These are phyloP conservation scores for Tupiocoris notatus DNA, from an alignment of 2,888 invertebrate genomes.

Conservation along the genomic window DNA sequence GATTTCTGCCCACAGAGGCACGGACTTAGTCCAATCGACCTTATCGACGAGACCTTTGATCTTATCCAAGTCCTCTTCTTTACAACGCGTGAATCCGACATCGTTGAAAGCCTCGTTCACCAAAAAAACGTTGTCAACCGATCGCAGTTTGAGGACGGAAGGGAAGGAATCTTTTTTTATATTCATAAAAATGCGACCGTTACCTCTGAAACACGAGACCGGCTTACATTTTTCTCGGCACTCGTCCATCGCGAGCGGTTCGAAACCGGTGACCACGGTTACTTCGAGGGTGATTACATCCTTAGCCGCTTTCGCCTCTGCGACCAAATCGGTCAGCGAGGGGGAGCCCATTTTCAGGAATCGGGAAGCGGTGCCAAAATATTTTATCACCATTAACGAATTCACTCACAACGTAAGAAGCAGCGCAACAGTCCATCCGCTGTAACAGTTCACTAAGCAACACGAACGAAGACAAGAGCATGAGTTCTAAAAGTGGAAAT, in stretches of 20 bases:
- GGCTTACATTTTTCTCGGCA: constrained; percentile 49
- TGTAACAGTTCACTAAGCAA: too few relatives aligned
- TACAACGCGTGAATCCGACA: constrained; percentile 35
- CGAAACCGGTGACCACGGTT: constrained; percentile 49
- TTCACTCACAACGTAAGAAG: too few relatives aligned
- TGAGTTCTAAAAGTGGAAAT: too few relatives aligned
- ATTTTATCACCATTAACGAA: constrained; percentile 11
- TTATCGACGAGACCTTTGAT: constrained; percentile 41
- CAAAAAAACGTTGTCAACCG: constrained; percentile 48
- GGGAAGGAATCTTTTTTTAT: constrained; percentile 44
- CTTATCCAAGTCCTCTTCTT: constrained; percentile 43
- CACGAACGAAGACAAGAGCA: too few relatives aligned
- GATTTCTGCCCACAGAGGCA: constrained; percentile 39
- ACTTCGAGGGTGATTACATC: constrained; percentile 48
- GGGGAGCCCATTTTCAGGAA: constrained; percentile 15
- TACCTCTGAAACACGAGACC: constrained; percentile 40
- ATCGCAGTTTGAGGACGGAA: constrained; percentile 45
- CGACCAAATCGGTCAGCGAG: constrained; percentile 4
- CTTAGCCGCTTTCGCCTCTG: constrained; percentile 32
- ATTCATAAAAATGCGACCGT: constrained; percentile 50
- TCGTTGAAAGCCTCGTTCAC: constrained; percentile 41
- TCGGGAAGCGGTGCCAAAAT: neutral
- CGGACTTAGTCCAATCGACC: constrained; percentile 38
- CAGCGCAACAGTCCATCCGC: too few relatives aligned
- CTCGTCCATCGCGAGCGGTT: constrained; percentile 48